Base-by-base conservation (phyloP, 2,113 vertebrate genomes). In the Ictidomys tridecemlineatus region DNA sequence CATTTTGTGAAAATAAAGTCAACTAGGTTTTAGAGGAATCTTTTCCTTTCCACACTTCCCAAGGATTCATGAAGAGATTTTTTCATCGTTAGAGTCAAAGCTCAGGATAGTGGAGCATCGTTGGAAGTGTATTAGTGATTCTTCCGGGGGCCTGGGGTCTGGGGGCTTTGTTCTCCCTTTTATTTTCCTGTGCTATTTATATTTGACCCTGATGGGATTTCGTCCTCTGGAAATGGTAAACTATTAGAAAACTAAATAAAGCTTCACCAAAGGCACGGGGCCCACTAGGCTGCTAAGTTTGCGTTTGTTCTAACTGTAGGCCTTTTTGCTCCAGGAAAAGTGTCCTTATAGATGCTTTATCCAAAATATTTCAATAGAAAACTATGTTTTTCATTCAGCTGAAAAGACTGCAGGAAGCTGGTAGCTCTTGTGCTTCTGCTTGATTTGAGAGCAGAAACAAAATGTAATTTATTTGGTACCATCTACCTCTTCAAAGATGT, bases 101-200 rank as follows among this genome's bases (percentile, higher is more conserved):
- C 34, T 93, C 18, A 30, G 11, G 4, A 32, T 45, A 24, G 37
- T 16, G 8, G 2, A 70, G 5, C 0, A 11, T 39, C n/a, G 63
- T 17, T 0, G 20, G 14, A 5, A 53, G 37, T 4, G 4, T 7
- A 0, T 32, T 39, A 34, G 39, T 65, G 58, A 58, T 1, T 0
- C 24, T 92, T 56, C 20, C 28, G 22, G 61, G 67, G n/a, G 45
- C 56, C 69, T 39, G 8, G 4, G 18, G 9, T n/a, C 45, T 45
- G 45, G 45, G 45, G 51, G 51, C 51, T 14, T 53, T 53, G 51
- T 14, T 53, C 51, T 51, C 51, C 65, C 34, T 28, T 39, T 42
- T 91, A 1, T 30, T 67, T 76, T 89, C 30, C 45, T 22, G 5
- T 9, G 7, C 16, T 73, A 20, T 83, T 84, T 56, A 34, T 73